Evolutionary conservation across 1,140 invertebrate genomes (phyloP).

Genomic region (Drosophila grimshawi): DNA sequence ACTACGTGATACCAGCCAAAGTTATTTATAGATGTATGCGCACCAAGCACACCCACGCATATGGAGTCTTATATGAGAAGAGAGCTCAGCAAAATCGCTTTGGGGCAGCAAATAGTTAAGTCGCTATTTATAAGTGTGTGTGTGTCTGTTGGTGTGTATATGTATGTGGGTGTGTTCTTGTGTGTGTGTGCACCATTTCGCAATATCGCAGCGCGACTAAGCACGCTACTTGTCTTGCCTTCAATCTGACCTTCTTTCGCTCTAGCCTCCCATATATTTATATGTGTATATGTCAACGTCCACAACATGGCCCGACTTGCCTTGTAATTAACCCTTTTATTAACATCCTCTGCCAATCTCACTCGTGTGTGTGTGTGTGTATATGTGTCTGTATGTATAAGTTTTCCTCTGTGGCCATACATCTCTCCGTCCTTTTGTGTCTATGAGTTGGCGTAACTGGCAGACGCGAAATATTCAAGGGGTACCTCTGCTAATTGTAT

Average conservation of each 20-base stretch:
- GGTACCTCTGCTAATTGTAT: no score
- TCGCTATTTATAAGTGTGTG: conserved; percentile 35
- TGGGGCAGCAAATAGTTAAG: conserved; percentile 63
- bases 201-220: conserved; percentile 64
- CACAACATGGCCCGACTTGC: conserved; percentile 37
- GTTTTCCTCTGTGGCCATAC: no score
- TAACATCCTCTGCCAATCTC: conserved; percentile 45
- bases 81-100: conserved; percentile 56
- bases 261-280: background rate
- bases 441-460: no score
- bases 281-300: conserved; percentile 9
- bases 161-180: background rate
- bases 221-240: conserved; percentile 57
- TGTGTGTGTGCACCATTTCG: conserved; percentile 38
- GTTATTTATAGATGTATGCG: conserved; percentile 73
- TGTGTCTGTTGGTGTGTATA: background rate
- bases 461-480: background rate
- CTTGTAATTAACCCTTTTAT: conserved; percentile 74
- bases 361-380: background rate
- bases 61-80: conserved; percentile 18
- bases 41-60: conserved; percentile 20
- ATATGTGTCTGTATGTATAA: no score
- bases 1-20: conserved; percentile 34
- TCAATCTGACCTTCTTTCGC: conserved; percentile 35
- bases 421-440: no score